Evolutionary conservation across 2,113 vertebrate species (phyloP), one percentile per base, ranked within the genome.

Genomic region (Chionomys nivalis): DNA sequence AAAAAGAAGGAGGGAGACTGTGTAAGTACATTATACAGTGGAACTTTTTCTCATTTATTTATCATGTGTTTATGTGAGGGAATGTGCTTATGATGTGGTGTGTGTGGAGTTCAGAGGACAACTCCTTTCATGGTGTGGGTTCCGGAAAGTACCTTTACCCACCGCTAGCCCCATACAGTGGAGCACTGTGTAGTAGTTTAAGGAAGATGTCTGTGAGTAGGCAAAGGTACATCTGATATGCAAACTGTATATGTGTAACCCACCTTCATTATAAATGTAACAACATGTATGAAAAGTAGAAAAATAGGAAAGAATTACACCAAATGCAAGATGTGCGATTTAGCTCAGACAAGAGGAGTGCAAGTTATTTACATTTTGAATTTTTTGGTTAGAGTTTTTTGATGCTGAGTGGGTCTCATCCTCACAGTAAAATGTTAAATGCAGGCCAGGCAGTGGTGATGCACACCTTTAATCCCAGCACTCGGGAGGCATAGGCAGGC

Each of bases 301-400:
- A 44, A 70, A 90, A 44, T 33, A 79, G 52, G 72, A 76, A 63
- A 73, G 66, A 91, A 94, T 79, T 36, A 16, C 6, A 85, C 55
- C 52, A 76, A 33, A 65, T 89, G 5, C 8, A 58, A 83, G 49
- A 17, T 82, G 44, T 75, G 13, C 86, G 19, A 36, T 61, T 96
- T 61, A 78, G 36, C 81, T 23, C 94, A 33, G 39, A 73, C 77
- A 39, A 96, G 44, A 89, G 11, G 31, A 70, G 78, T 89, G 13
- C 70, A 63, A 75, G 39, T 70, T 93, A 9, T 39, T 93, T 68
- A 87, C 21, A 79, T 65, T 93, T 72, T 81, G 39, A 86, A 82
- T 76, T 87, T 55, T n/a, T 82, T 95, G 26, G 44, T 82, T 42
- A 26, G 47, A 16, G 19, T 7, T 49, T 95, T 96, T 96, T 96